Conservation (phyloP, 2,888 invertebrate genomes). For the Coelopa pilipes region DNA sequence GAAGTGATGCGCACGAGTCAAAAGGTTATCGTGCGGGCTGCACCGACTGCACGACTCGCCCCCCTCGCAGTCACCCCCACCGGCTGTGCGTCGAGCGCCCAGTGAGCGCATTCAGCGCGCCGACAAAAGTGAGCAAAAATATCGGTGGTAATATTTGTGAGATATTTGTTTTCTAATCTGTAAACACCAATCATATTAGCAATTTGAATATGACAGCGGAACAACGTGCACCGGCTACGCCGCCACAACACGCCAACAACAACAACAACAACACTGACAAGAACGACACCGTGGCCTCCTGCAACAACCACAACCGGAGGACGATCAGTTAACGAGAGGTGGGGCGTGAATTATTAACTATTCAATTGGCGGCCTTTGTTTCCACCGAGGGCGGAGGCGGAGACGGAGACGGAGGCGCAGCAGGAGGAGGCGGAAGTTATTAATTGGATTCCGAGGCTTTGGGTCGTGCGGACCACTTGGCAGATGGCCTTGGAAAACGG, state of each 20-base stretch:
- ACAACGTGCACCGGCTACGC: too few relatives aligned
- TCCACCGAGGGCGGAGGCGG: conserved; percentile 20
- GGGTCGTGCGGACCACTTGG: conserved; percentile 43
- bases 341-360: conserved; percentile 66
- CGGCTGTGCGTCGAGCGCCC: conserved; percentile 8
- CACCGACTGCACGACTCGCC: conserved; percentile 40
- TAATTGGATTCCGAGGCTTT: conserved; percentile 55
- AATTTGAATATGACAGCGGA: conserved; percentile 62
- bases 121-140: conserved; percentile 45
- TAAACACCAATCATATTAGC: conserved; percentile 65
- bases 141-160: conserved; percentile 62
- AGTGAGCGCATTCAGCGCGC: conserved; percentile 40
- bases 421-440: conserved; percentile 44
- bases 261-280: conserved; percentile 26
- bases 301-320: conserved; percentile 1
- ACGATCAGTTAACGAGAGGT: conserved; percentile 46
- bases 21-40: conserved; percentile 60
- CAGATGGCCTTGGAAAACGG: neutral
- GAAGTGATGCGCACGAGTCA: conserved; percentile 52
- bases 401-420: too few relatives aligned
- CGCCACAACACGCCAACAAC: conserved; percentile 17
- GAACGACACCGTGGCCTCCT: neutral
- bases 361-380: conserved; percentile 54
- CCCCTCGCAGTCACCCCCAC: neutral
- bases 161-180: conserved; percentile 66